Evolutionary conservation across 2,797 vertebrate genomes (phyloP).

Genomic region (Sebastes paucispinis): DNA sequence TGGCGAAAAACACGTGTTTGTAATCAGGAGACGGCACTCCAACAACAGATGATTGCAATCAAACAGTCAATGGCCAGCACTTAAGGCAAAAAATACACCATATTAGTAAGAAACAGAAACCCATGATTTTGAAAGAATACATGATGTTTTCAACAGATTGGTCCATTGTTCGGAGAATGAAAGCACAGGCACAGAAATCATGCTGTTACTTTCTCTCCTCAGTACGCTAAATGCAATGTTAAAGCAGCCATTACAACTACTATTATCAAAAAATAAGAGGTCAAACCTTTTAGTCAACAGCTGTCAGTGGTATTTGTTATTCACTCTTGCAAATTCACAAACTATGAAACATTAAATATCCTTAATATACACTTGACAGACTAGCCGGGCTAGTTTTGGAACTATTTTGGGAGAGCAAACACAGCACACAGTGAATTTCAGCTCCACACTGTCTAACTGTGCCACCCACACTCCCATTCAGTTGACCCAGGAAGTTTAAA

Average conservation of each 20-base stretch:
- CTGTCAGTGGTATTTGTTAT: background rate
- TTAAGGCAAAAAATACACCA: slow-evolving; percentile 53
- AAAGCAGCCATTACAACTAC: background rate
- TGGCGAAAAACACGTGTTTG: slow-evolving; percentile 68
- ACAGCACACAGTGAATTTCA: slow-evolving; percentile 28
- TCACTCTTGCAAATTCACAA: slow-evolving; percentile 13
- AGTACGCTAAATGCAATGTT: slow-evolving; percentile 9
- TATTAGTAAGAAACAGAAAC: slow-evolving; percentile 43
- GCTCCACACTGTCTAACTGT: slow-evolving; percentile 32
- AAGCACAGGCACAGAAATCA: slow-evolving; percentile 22
- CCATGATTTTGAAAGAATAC: slow-evolving; percentile 31
- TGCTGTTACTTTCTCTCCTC: background rate
- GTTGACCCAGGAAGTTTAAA: slow-evolving; percentile 64
- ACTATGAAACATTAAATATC: slow-evolving; percentile 5
- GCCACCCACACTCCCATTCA: slow-evolving; percentile 57
- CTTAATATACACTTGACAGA: slow-evolving; percentile 9
- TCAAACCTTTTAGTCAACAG: slow-evolving; percentile 6
- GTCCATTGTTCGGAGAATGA: slow-evolving; percentile 14
- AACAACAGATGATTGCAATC: slow-evolving; percentile 73
- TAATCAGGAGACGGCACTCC: slow-evolving; percentile 63
- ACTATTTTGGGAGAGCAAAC: slow-evolving; percentile 15
- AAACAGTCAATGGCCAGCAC: slow-evolving; percentile 51
- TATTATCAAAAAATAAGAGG: slow-evolving; percentile 13
- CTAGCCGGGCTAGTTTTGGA: slow-evolving; percentile 2
- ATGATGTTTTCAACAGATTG: slow-evolving; percentile 22